Evolutionary conservation across 2,797 vertebrate species (phyloP).

Genomic region (Ctenosaura bakeri): DNA sequence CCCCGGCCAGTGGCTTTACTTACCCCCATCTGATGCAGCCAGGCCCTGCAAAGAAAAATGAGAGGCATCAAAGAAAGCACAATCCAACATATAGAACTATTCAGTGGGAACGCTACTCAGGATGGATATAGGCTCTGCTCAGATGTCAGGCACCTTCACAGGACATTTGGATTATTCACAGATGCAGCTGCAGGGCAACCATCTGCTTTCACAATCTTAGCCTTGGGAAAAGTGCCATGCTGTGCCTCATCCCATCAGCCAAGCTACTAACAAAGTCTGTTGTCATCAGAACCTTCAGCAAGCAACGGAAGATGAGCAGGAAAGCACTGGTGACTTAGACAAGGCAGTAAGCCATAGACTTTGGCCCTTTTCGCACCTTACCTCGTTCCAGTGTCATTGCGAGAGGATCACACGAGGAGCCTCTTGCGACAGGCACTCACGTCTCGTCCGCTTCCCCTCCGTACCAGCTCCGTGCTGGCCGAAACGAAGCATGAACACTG

Average conservation of each 20-base stretch:
- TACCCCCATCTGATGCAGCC: constrained; percentile 96
- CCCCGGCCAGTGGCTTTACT: constrained; percentile 73
- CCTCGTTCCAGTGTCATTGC: no score
- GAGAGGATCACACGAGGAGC: no score
- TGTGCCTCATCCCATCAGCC: neutral
- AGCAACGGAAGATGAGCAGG: neutral
- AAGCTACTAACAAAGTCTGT: neutral
- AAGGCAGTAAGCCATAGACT: neutral
- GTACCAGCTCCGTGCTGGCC: no score
- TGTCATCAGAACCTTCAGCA: neutral
- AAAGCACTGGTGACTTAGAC: neutral
- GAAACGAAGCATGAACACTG: no score
- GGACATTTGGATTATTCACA: neutral
- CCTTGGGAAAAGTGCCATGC: neutral
- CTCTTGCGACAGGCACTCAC: no score
- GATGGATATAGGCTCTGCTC: constrained; percentile 46
- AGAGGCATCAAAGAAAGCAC: constrained; percentile 9
- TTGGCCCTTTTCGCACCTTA: neutral
- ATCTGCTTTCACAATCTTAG: neutral
- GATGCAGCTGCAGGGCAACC: neutral
- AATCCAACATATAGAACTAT: constrained; percentile 50
- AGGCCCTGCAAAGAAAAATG: constrained; percentile 84
- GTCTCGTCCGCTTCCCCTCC: no score
- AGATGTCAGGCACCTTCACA: neutral
- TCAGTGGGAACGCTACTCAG: neutral